Base-by-base conservation (phyloP, 1,140 invertebrate genomes). In the Idris sp. region DNA sequence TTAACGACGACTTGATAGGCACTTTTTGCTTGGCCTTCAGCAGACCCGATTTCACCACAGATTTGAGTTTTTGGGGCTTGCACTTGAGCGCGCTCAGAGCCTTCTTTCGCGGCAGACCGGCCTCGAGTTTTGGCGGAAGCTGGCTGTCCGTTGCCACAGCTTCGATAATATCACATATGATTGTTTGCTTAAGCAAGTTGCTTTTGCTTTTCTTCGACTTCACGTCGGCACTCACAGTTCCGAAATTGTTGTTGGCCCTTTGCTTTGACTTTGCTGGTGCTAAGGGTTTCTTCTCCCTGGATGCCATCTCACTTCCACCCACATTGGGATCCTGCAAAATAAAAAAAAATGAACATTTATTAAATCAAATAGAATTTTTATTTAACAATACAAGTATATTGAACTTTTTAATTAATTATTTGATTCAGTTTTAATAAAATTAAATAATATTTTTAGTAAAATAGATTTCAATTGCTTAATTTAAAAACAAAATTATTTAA, bases 251-350 rank as follows among this genome's bases (percentile, higher is more conserved):
- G 81, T 81, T 87, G 49, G 79, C 80, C 82, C 82, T 87, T 81
- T 86, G 85, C 76, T 87, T 88, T 46, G 84, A 78, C 82, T 87
- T 88, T 44, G 84, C 86, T 82, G 85, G 80, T 78, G 81, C 83
- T 88, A 87, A 81, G 85, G 85, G 81, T 87, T 82, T 87, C 69
- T 88, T 88, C 82, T 88, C 86, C 83, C 86, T 88, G 84, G 86
- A 88, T 88, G 86, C 86, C 86, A 88, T 88, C 83, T 88, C 86
- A 88, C 86, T 86, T 88, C 81, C 83, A 86, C 85, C 86, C 86
- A 87, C 86, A 88, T 88, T 86, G 80, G 85, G 84, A 84, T 88
- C 81, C 85, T 87, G 79, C 26, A 86, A 85, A 4, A 6, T 6
- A 22, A 6, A 22, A 4, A 22, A 22, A 22, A 6, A 4, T 4